Base-by-base conservation (phyloP, 2,797 vertebrate genomes). In the Mus caroli region DNA sequence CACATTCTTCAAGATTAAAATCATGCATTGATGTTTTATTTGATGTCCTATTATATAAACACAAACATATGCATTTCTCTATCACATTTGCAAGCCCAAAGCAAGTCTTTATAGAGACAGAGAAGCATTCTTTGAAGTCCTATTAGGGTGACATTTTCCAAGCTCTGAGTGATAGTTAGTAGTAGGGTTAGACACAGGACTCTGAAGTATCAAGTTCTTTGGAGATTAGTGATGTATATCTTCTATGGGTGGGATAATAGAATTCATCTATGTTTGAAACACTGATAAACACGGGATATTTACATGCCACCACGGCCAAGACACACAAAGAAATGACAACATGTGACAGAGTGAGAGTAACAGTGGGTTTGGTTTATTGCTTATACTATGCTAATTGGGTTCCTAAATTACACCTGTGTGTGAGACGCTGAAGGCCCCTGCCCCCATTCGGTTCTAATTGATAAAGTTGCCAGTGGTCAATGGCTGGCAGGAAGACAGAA, bases 201-300 rank as follows among this genome's bases (percentile, higher is more conserved):
- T 84, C 58, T 86, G 50, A 80, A 87, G 67, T 28, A 54, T 31
- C 28, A 96, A 92, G 9, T 60, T 88, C 64, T 62, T 86, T 71
- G 77, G 71, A 96, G 40, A 89, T 90, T 92, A 88, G 43, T 90
- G 76, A 50, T n/a, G 75, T 60, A 87, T 75, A 11, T 75, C 64
- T 94, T 85, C 40, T 75, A 69, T 8, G 37, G 28, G 17, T 50
- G 88, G 80, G 24, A 46, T 93, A 90, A 85, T 7, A 88, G 73
- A 92, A 86, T n/a, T 15, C 22, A 19, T 22, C 34, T 76, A 31
- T 52, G 9, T 54, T 4, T 95, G 71, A 91, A 71, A 43, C 88
- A 52, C 34, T 78, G 37, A 84, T 71, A 40, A 26, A 67, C 6
- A 52, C 19, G 64, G 46, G 58, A 40, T 62, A 82, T 9, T 64